A percentile compares a stretch with the other conserved stretches of the same genome.
Conservation (phyloP, 2,113 vertebrate species). For the Anhinga anhinga region DNA sequence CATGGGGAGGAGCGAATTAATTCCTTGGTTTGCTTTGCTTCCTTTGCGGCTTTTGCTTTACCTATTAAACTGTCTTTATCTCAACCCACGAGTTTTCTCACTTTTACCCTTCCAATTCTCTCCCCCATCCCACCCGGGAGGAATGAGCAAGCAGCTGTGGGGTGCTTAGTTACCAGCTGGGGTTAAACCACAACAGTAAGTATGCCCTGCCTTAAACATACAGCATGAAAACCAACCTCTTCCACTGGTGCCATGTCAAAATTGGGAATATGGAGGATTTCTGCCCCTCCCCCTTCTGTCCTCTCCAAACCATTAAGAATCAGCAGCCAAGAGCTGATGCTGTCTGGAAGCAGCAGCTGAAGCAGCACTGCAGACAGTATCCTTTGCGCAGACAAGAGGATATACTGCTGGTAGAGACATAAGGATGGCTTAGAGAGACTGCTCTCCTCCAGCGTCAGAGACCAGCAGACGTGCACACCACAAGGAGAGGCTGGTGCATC, state of each 20-base stretch:
- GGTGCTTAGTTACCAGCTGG: too few species aligned
- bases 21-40: too few species aligned
- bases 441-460: background rate
- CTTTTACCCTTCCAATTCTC: too few species aligned
- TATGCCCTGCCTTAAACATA: background rate
- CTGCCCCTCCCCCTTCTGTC: background rate
- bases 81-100: too few species aligned
- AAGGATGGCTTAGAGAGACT: background rate
- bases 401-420: background rate
- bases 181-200: background rate
- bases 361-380: background rate
- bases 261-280: background rate
- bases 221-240: background rate
- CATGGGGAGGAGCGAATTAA: too few species aligned
- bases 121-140: too few species aligned
- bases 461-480: background rate
- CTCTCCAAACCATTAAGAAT: background rate
- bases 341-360: conserved; percentile 12
- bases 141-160: too few species aligned
- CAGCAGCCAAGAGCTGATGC: background rate
- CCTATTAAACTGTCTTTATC: too few species aligned
- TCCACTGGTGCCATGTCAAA: background rate
- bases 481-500: background rate
- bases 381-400: background rate
- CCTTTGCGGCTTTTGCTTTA: too few species aligned